Conservation (phyloP, 2,113 vertebrate genomes). For the Dipodomys merriami region DNA sequence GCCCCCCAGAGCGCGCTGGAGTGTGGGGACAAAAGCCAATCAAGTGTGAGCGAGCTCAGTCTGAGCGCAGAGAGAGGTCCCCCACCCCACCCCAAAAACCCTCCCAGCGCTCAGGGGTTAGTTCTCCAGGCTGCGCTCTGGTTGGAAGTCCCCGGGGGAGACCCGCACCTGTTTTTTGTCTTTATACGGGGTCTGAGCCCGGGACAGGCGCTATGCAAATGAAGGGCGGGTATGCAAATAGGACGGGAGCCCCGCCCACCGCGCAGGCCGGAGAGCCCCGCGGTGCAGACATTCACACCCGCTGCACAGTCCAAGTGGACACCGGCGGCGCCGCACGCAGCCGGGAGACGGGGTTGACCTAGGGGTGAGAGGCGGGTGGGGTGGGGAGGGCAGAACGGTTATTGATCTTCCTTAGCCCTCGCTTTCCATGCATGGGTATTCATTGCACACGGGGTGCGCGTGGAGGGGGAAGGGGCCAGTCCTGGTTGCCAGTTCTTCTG, state of each 20-base stretch:
- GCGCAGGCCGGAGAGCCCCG: background rate
- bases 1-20: no score
- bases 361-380: background rate
- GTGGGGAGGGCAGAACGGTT: background rate
- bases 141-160: background rate
- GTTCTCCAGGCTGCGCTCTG: background rate
- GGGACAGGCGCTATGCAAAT: slow-evolving; percentile 30
- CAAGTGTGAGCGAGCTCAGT: background rate
- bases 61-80: no score
- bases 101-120: background rate
- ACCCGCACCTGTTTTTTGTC: slow-evolving; percentile 64
- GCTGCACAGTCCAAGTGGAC: background rate
- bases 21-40: background rate
- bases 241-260: background rate
- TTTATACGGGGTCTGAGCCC: slow-evolving; percentile 64
- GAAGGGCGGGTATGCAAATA: slow-evolving; percentile 56
- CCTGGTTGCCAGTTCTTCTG: background rate
- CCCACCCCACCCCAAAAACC: no score
- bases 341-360: background rate
- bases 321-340: background rate
- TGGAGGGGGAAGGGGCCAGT: no score
- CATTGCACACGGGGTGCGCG: no score
- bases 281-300: background rate
- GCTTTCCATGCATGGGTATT: background rate
- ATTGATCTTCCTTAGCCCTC: background rate